These are phyloP conservation scores for Anthopleura xanthogrammica DNA, from an alignment of 92 coral and sea anemone genomes.

Conservation along the genomic window DNA sequence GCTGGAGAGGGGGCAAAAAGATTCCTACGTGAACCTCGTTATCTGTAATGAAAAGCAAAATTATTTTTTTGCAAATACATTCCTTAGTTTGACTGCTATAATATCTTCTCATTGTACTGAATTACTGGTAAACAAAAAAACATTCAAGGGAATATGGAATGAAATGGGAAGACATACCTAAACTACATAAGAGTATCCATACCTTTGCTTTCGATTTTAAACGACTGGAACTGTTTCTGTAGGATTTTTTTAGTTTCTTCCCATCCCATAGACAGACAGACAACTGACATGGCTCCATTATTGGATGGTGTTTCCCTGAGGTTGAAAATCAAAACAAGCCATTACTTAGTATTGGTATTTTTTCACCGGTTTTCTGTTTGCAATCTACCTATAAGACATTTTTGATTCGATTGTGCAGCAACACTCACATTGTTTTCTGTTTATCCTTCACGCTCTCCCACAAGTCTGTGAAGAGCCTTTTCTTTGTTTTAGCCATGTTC, in stretches of 20 bases:
- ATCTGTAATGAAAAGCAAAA: slow-evolving; percentile 35
- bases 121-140: too few relatives aligned
- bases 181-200: not conserved
- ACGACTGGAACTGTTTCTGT: slow-evolving; percentile 49
- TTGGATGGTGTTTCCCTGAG: slow-evolving; percentile 53
- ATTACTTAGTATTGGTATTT: too few relatives aligned
- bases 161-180: not conserved
- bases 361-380: too few relatives aligned
- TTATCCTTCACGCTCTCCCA: slow-evolving; percentile 52
- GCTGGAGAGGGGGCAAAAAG: slow-evolving; percentile 88
- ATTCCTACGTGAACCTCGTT: slow-evolving; percentile 77
- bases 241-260: slow-evolving; percentile 38
- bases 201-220: slow-evolving; percentile 56
- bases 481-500: slow-evolving; percentile 26
- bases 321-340: not conserved
- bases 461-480: slow-evolving; percentile 43
- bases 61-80: too few relatives aligned
- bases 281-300: slow-evolving; percentile 71
- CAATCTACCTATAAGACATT: too few relatives aligned
- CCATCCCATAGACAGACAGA: slow-evolving; percentile 72
- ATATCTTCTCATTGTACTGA: too few relatives aligned
- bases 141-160: not conserved
- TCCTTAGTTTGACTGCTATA: too few relatives aligned
- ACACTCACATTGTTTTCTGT: slow-evolving; percentile 53
- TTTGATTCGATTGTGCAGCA: too few relatives aligned